Conservation (phyloP, 2,888 invertebrate species). For the Amphipyra berbera region DNA sequence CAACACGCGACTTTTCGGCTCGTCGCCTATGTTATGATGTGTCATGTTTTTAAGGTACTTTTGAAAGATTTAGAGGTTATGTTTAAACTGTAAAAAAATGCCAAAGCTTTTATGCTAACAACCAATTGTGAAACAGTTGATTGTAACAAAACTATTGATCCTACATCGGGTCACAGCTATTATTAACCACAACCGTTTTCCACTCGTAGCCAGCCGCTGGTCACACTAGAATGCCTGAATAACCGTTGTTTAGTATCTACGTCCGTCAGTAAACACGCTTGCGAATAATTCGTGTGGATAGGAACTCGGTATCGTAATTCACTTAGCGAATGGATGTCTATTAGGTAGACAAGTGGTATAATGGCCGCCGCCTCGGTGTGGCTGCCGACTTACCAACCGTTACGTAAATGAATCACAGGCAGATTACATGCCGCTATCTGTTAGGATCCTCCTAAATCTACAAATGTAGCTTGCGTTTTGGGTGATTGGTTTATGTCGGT, state of each 20-base stretch:
- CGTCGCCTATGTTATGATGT: conserved; percentile 43
- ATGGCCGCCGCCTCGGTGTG: conserved; percentile 67
- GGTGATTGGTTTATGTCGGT: not conserved
- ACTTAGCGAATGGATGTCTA: conserved; percentile 72
- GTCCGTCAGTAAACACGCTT: conserved; percentile 52
- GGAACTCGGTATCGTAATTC: conserved; percentile 70
- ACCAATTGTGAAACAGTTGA: not conserved
- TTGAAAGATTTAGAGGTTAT: conserved; percentile 12
- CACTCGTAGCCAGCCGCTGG: conserved; percentile 17
- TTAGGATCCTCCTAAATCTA: conserved; percentile 53
- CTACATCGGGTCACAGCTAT: conserved; percentile 12
- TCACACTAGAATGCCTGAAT: conserved; percentile 33
- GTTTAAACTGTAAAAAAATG: conserved; percentile 42
- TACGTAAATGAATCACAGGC: conserved; percentile 76
- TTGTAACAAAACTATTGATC: conserved; percentile 34
- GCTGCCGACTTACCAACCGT: conserved; percentile 74
- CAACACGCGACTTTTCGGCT: conserved; percentile 14
- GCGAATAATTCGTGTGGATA: conserved; percentile 64
- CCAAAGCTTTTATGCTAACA: not conserved
- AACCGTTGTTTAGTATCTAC: conserved; percentile 29
- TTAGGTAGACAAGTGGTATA: conserved; percentile 71
- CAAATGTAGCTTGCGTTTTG: conserved; percentile 11
- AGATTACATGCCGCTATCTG: conserved; percentile 61
- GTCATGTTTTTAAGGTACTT: conserved; percentile 45
- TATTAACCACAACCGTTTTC: conserved; percentile 25